Evolutionary conservation across 2,888 invertebrate genomes (phyloP).

Genomic region (Nephrocerus scutellatus): DNA sequence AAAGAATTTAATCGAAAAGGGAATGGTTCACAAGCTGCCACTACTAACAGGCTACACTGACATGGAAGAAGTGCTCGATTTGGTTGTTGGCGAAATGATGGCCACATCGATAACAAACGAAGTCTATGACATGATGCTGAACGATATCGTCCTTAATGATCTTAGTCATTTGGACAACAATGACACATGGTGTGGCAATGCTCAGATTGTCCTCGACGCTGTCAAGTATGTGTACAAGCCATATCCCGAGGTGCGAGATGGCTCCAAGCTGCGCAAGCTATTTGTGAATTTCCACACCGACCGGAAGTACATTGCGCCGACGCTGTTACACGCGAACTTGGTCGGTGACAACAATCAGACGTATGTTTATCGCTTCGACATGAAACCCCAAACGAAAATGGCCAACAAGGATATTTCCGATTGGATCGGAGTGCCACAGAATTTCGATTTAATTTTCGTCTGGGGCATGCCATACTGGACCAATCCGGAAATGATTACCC

Average conservation of each 20-base stretch:
- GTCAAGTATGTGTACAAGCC: slow-evolving; percentile 71
- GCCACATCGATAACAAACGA: slow-evolving; percentile 53
- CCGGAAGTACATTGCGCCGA: slow-evolving; percentile 65
- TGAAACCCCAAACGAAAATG: slow-evolving; percentile 60
- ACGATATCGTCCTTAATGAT: slow-evolving; percentile 58
- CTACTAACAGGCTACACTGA: slow-evolving; percentile 70
- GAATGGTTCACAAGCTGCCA: slow-evolving; percentile 61
- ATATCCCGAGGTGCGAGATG: slow-evolving; percentile 57
- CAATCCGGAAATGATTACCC: slow-evolving; percentile 52
- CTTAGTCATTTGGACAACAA: slow-evolving; percentile 52
- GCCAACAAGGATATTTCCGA: slow-evolving; percentile 62
- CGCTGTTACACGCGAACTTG: slow-evolving; percentile 60
- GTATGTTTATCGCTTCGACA: slow-evolving; percentile 69
- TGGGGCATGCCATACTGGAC: slow-evolving; percentile 75
- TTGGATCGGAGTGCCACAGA: slow-evolving; percentile 75
- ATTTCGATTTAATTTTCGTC: slow-evolving; percentile 72
- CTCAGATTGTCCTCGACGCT: slow-evolving; percentile 62
- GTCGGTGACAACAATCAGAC: slow-evolving; percentile 55
- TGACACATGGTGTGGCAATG: slow-evolving; percentile 56
- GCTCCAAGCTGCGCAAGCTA: slow-evolving; percentile 55
- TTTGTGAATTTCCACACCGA: slow-evolving; percentile 69
- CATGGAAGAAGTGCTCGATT: slow-evolving; percentile 71
- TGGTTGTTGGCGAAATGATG: slow-evolving; percentile 53
- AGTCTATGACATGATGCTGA: slow-evolving; percentile 56
- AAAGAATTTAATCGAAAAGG: slow-evolving; percentile 55